Evolutionary conservation across 2,797 vertebrate species (phyloP), one percentile per base, ranked within the genome.

Genomic region (Ataeniobius toweri): DNA sequence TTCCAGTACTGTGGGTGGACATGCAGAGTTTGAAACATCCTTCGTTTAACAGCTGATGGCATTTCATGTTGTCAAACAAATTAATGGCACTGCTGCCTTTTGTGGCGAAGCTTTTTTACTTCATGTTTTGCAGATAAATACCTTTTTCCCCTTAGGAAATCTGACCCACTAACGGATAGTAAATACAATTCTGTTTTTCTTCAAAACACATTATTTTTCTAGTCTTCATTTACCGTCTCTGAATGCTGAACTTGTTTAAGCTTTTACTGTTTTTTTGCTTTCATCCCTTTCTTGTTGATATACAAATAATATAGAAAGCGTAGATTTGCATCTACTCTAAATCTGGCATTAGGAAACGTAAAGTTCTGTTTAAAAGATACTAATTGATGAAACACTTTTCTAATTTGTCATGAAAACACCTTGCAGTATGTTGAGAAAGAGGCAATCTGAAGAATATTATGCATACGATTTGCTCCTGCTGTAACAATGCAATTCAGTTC

Each of bases 41-140:
- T 67, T 41, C 20, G 31, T 67, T 24, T 24, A 67, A 9, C 63
- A 24, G 36, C 16, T 1, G 6, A 73, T 1, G 6, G 73, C 14
- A 67, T 67, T 67, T 67, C 20, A 22, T 67, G 63, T 67, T 41
- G 63, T 41, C 41, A 67, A 67, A 67, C 10, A 67, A 67, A 67
- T 67, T 22, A 41, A 67, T 0, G 4, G 63, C 41, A 3, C 63
- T 24, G 63, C 36, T 67, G 63, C 63, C 63, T 67, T 67, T 67
- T 41, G 63, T 67, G 36, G 36, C 36, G 10, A 67, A 39, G 63
- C 63, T 28, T 28, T 65, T 41, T 65, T 65, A 39, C 36, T 67
- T 44, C 36, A 36, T 36, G 59, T 63, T 63, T 63, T 63, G 3
- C 59, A 67, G 20, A 67, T 39, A 13, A 67, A 67, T 20, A 68